These are phyloP conservation scores for Apis dorsata DNA, from an alignment of 1,140 invertebrate species.

Conservation along the genomic window DNA sequence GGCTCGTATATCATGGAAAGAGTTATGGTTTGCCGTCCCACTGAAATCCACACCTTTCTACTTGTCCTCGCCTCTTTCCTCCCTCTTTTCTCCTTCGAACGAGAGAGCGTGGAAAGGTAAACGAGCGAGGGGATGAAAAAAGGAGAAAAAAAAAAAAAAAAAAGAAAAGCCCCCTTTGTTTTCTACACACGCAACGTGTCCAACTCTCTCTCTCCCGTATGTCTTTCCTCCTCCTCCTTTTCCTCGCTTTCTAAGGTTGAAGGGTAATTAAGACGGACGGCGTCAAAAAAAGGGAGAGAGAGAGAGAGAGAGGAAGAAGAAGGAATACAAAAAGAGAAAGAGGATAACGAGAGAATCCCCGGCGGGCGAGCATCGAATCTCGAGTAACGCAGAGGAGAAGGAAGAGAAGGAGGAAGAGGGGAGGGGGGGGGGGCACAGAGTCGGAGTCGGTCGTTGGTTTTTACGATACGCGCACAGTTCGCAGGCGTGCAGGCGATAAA, in stretches of 20 bases:
- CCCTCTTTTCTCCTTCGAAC: constrained; percentile 31
- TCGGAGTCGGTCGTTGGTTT: constrained; percentile 53
- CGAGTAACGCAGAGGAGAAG: constrained; percentile 23
- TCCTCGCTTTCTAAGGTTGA: constrained; percentile 3
- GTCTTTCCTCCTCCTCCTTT: background rate
- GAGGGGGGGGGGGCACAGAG: no score
- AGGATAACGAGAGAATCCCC: constrained; percentile 38
- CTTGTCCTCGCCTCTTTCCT: constrained; percentile 14
- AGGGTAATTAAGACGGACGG: constrained; percentile 55
- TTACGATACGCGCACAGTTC: constrained; percentile 80
- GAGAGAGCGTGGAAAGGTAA: constrained; percentile 18
- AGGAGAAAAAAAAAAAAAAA: background rate
- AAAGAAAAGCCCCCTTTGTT: constrained; percentile 42
- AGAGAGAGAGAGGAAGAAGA: background rate
- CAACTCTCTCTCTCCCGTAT: no score
- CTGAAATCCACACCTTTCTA: constrained; percentile 57
- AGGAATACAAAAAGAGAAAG: constrained; percentile 18
- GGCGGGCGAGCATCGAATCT: constrained; percentile 23
- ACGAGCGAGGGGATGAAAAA: background rate
- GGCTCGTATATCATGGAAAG: constrained; percentile 62
- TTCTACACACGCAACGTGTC: constrained; percentile 8
- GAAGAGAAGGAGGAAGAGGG: background rate
- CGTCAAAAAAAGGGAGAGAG: constrained; percentile 11
- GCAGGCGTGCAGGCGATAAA: constrained; percentile 90
- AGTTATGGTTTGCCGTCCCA: constrained; percentile 61